A percentile compares a stretch with the other conserved stretches of the same genome.
These are phyloP conservation scores for Heteromyza rotundicornis DNA, from an alignment of 2,888 invertebrate species.

Conservation along the genomic window DNA sequence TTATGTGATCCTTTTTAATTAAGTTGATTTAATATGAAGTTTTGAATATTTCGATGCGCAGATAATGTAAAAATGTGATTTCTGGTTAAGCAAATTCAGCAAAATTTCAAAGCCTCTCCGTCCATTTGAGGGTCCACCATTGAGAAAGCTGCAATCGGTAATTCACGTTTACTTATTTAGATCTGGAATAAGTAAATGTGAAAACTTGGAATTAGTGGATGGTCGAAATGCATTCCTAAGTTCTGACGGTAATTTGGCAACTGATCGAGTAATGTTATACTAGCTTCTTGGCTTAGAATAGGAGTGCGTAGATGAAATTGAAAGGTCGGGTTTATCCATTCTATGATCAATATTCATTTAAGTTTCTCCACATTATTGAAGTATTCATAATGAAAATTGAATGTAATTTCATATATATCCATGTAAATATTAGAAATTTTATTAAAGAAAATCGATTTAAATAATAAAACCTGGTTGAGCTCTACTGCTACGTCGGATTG, in stretches of 20 bases:
- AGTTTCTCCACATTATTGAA: too few relatives aligned
- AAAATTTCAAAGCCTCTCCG: neutral
- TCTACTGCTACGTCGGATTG: constrained; percentile 37
- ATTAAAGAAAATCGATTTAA: too few relatives aligned
- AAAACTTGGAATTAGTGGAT: neutral
- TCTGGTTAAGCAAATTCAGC: neutral
- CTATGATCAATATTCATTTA: too few relatives aligned
- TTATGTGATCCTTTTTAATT: constrained; percentile 9
- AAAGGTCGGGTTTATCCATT: too few relatives aligned
- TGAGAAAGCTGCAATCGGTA: neutral
- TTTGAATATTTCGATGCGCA: constrained; percentile 24
- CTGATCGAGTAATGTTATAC: too few relatives aligned
- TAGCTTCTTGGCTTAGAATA: too few relatives aligned
- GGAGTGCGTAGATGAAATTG: too few relatives aligned
- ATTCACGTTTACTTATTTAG: neutral
- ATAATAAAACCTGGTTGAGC: constrained; percentile 51
- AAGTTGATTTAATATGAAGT: neutral
- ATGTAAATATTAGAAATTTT: neutral
- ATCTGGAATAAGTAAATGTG: constrained; percentile 4
- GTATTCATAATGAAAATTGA: too few relatives aligned
- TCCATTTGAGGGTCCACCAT: neutral
- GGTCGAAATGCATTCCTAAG: neutral
- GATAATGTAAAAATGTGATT: constrained; percentile 19
- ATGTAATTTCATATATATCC: too few relatives aligned
- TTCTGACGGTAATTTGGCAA: constrained; percentile 8